Evolutionary conservation across 1,140 invertebrate genomes (phyloP).

Genomic region (Platyscapa corneri): DNA sequence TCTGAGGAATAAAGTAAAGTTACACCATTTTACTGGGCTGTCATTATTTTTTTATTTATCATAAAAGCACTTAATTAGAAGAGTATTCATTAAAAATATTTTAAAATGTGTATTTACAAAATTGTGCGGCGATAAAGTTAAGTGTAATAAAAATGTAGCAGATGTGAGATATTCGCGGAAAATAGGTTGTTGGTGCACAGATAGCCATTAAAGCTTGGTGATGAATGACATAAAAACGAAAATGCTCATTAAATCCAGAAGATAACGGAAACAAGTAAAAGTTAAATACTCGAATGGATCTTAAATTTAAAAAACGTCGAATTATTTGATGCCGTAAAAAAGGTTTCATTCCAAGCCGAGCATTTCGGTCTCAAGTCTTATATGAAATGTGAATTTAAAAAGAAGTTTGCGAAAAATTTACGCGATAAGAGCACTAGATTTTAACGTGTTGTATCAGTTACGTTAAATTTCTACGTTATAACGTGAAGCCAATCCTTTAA

Average conservation of each 20-base stretch:
- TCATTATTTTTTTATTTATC: slow-evolving; percentile 4
- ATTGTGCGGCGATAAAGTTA: neutral
- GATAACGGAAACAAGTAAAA: neutral
- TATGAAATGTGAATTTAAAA: neutral
- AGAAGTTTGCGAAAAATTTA: neutral
- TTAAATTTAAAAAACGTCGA: neutral
- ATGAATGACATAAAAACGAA: slow-evolving; percentile 23
- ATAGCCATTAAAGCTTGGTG: slow-evolving; percentile 6
- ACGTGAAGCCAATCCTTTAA: no score
- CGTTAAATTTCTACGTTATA: no score
- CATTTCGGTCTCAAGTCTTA: neutral
- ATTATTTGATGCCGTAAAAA: neutral
- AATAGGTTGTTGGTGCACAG: slow-evolving; percentile 12
- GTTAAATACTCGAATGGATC: neutral
- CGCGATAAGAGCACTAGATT: no score
- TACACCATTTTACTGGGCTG: neutral
- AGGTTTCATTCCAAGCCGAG: neutral
- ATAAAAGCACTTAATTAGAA: slow-evolving; percentile 19
- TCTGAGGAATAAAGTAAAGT: slow-evolving; percentile 77
- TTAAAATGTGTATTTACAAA: slow-evolving; percentile 3
- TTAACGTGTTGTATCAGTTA: no score
- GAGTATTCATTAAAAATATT: slow-evolving; percentile 28
- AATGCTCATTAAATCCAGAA: slow-evolving; percentile 14
- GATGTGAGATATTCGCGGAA: neutral
- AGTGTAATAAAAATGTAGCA: slow-evolving; percentile 15